phyloP scores from a whole-genome alignment of 2,888 invertebrate species.

The Drosophila fulvimacula region DNA sequence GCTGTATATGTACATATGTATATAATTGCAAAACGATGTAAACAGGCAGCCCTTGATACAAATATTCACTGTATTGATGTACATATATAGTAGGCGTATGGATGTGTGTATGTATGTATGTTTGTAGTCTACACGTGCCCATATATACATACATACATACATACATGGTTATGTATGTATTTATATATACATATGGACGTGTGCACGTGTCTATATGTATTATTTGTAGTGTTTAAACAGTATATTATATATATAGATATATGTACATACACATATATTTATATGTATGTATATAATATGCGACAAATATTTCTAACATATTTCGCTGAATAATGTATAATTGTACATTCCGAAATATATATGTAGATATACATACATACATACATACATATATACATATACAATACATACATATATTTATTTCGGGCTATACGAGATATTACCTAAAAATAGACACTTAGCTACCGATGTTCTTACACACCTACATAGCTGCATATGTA shows the following conservation, averaged over 20 bases:
- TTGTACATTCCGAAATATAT: conserved; percentile 6
- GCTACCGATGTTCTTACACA: conserved; percentile 40
- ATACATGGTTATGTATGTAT: not conserved
- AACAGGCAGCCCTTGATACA: conserved; percentile 4
- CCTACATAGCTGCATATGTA: conserved; percentile 2
- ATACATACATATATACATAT: not conserved
- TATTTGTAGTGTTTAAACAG: not conserved
- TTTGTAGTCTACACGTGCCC: not conserved
- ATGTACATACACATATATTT: not conserved
- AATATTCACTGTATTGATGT: not conserved
- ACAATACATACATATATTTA: conserved; percentile 3
- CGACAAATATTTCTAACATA: conserved; percentile 14
- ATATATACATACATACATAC: not conserved
- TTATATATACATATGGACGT: too few relatives aligned
- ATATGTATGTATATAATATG: not conserved
- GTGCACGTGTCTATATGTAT: conserved; percentile 8
- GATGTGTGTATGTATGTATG: not conserved
- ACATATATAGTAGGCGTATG: not conserved
- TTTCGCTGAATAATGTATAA: conserved; percentile 5
- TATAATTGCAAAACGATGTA: not conserved
- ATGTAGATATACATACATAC: conserved; percentile 1
- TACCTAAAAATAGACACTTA: conserved; percentile 65
- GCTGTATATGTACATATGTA: not conserved
- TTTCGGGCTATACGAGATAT: conserved; percentile 44
- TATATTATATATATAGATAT: not conserved